Evolutionary conservation across 2,888 invertebrate species (phyloP).

Genomic region (Eulithis testata): DNA sequence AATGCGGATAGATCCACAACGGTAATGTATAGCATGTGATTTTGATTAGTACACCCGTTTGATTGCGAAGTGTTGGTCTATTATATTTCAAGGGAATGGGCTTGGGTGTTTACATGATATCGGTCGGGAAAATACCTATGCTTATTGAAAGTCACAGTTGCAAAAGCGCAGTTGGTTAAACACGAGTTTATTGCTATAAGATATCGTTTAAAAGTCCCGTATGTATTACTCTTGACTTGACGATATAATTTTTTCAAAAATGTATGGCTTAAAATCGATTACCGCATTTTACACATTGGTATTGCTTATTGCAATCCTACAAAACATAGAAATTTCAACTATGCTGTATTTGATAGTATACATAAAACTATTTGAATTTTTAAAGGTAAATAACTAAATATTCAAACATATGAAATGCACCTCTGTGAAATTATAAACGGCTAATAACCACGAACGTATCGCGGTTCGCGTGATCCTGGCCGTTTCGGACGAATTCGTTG

Average conservation of each 20-base stretch:
- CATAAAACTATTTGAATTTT: neutral
- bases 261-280: no score
- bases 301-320: no score
- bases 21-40: slow-evolving; percentile 61
- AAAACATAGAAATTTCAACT: no score
- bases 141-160: slow-evolving; percentile 18
- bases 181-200: no score
- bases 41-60: slow-evolving; percentile 56
- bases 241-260: no score
- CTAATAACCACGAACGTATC: slow-evolving; percentile 27
- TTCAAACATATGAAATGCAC: slow-evolving; percentile 4
- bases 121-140: slow-evolving; percentile 39
- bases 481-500: slow-evolving; percentile 25
- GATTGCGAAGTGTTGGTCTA: slow-evolving; percentile 56
- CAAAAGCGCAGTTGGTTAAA: neutral
- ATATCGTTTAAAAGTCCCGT: no score
- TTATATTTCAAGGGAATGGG: slow-evolving; percentile 48
- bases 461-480: slow-evolving; percentile 26
- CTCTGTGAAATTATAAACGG: slow-evolving; percentile 21
- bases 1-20: slow-evolving; percentile 47
- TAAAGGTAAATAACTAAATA: slow-evolving; percentile 4
- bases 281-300: no score
- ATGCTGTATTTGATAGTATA: no score
- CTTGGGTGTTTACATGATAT: slow-evolving; percentile 43
- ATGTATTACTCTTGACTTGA: no score